Evolutionary conservation across 2,888 invertebrate species (phyloP), one percentile per base, ranked within the genome.

Genomic region (Microctonus hyperodae): DNA sequence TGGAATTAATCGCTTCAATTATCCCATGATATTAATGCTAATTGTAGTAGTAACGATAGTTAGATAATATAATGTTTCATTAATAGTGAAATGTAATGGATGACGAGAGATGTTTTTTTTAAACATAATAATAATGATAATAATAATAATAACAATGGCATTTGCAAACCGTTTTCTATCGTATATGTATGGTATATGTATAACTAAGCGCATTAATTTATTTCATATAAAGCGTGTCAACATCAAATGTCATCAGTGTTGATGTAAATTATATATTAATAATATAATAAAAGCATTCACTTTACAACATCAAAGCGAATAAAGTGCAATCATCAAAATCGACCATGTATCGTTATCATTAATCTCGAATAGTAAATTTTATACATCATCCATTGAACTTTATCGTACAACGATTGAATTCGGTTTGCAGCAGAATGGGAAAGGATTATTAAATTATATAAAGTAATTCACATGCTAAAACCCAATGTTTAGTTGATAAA

Each of bases 401-500:
- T 33, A n/a, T 53, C 11, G 48, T 33, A 51, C n/a, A 63, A 57
- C 56, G 40, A 57, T 63, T 63, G 51, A 67, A 67, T 16, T 62
- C 67, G 67, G 63, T 67, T 67, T 67, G 67, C 67, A 62, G 31
- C 50, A 57, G 31, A 64, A 48, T 37, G 9, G 33, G 28, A 7
- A 11, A 51, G 33, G 37, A 22, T 62, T 10, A 22, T 61, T 23
- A 57, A 64, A 58, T 35, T 11, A 51, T 56, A 23, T 31, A 28
- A 62, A 50, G 10, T 51, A 63, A 22, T 48, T 56, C 10, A 35
- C 66, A 69, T 65, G 67, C 65, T 48, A 65, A 60, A 73, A 68
- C 63, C 48, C 58, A 69, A 70, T 56, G 67, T 67, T 64, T 68
- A 59, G 64, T 60, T 67, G 61, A 48, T 65, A n/a, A 58, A 64